These are phyloP conservation scores for Gryllus bimaculatus DNA, from an alignment of 1,140 invertebrate genomes.

Conservation along the genomic window DNA sequence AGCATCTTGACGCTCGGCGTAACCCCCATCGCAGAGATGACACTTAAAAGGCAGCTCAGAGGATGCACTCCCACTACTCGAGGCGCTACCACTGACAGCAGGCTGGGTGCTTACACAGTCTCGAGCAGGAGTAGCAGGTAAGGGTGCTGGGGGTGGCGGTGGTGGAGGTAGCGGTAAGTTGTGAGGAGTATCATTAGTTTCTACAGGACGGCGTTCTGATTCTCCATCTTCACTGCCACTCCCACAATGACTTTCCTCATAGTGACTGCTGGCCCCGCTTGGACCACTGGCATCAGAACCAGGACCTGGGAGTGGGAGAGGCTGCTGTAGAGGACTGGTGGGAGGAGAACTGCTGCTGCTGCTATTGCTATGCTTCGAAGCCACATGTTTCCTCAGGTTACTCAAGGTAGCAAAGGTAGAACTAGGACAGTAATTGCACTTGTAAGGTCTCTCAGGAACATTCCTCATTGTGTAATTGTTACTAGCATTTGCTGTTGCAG, in stretches of 20 bases:
- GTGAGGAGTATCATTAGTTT: not conserved
- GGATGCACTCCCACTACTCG: slow-evolving; percentile 6
- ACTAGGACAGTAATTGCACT: slow-evolving; percentile 73
- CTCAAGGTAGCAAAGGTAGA: slow-evolving; percentile 76
- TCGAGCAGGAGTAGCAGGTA: not conserved
- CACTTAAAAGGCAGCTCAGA: slow-evolving; percentile 80
- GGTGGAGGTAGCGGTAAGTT: not conserved
- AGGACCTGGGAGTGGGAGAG: not conserved
- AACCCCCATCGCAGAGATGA: slow-evolving; percentile 82
- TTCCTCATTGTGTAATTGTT: slow-evolving; percentile 50
- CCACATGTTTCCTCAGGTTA: slow-evolving; percentile 66
- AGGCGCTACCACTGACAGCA: not conserved
- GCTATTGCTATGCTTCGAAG: slow-evolving; percentile 51
- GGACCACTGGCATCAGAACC: not conserved
- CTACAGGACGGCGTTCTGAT: slow-evolving; percentile 13
- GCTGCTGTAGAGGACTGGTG: slow-evolving; percentile 18
- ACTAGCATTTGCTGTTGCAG: slow-evolving; percentile 22
- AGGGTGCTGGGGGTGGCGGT: not conserved
- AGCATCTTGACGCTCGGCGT: slow-evolving; percentile 63
- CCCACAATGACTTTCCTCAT: slow-evolving; percentile 35
- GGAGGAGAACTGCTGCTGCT: slow-evolving; percentile 30
- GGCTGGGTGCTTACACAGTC: not conserved
- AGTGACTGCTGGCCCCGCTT: slow-evolving; percentile 11
- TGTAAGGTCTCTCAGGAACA: slow-evolving; percentile 71
- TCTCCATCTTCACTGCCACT: slow-evolving; percentile 31